Base-by-base conservation (phyloP, 2,113 vertebrate genomes). In the Lophius piscatorius region DNA sequence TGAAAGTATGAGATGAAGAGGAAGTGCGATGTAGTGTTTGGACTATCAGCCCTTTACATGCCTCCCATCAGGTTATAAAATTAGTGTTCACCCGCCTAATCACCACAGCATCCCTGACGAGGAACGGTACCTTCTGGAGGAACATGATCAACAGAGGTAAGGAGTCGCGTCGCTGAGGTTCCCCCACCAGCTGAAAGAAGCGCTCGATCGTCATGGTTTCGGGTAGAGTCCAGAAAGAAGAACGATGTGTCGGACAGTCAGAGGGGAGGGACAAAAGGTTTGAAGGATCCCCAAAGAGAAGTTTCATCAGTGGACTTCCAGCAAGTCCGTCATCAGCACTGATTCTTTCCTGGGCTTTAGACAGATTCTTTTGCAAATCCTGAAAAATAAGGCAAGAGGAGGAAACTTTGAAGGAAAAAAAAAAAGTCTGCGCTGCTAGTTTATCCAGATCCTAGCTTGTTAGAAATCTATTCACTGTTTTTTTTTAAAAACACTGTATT, bases 161-260 rank as follows among this genome's bases (percentile, higher is more conserved):
- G 2, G 8, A 2, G 11, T 4, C 4, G 7, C 11, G 35, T 8
- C 10, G 63, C 28, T 18, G 48, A 0, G 28, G 46, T 26, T 88
- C 82, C 7, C 57, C 76, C 46, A 91, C 76, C 52, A 88, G 2
- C 78, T 90, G 90, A 5, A 67, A 63, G 47, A 92, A 74, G 4
- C 78, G 74, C 71, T 90, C 86, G 38, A 92, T 51, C 0, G 86
- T 91, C 40, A 90, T 57, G 2, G n/a, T 80, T 46, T 87, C 75
- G 0, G 81, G 76, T 0, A 80, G 65, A 2, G 58, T 82, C 91
- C 91, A 92, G 79, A 91, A 91, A 28, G 83, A 73, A 1, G 86
- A 88, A 63, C 67, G 46, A 8, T 90, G 54, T 1, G 85, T 90
- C 5, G 89, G 84, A 35, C 89, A 86, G 59, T 80, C 34, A 0